Base-by-base conservation (phyloP, 92 coral and sea anemone genomes). In the Desmophyllum pertusum region DNA sequence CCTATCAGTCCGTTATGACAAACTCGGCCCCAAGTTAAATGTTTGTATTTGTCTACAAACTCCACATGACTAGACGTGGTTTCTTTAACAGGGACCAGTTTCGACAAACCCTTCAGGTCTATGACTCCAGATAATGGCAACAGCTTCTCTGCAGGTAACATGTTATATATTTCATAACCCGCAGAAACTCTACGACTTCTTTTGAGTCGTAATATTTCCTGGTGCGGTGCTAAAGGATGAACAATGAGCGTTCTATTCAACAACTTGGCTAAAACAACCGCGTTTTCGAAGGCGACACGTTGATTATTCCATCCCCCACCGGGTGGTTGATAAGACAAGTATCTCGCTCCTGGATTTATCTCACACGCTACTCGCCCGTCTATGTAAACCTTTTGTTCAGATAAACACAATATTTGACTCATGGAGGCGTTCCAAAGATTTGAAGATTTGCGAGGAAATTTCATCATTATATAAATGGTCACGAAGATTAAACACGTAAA, bases 221-320 rank as follows among this genome's bases (percentile, higher is more conserved):
- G 72, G 41, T 95, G 98, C n/a, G 95, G 95, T 23, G 98, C 98
- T 61, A 95, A 82, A 11, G 98, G 98, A n/a, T 93, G 98, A 5
- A 95, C 92, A 4, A 95, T 85, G 6, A 95, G 93, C 30, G 95
- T 93, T 80, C 98, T 87, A 52, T 90, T 89, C 61, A 95, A 73
- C 75, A 95, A 61, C 81, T 81, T 88, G 10, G 98, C 98, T 17
- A 95, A 78, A 66, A 95, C 82, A 15, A 94, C 98, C 0, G 99
- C 99, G 76, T 94, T 94, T 78, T 97, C 99, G 61, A 97, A 88
- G 52, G 99, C 99, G 45, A 97, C 84, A 64, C 99, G 93, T 81
- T 97, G 99, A 79, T 97, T 97, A 73, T 97, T 97, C 99, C 99
- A 97, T 35, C 99, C 99, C 18, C 99, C 99, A 11, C 97, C 98